Evolutionary conservation across 2,797 vertebrate species (phyloP), one percentile per base, ranked within the genome.

Genomic region (Steatocranus sp.): DNA sequence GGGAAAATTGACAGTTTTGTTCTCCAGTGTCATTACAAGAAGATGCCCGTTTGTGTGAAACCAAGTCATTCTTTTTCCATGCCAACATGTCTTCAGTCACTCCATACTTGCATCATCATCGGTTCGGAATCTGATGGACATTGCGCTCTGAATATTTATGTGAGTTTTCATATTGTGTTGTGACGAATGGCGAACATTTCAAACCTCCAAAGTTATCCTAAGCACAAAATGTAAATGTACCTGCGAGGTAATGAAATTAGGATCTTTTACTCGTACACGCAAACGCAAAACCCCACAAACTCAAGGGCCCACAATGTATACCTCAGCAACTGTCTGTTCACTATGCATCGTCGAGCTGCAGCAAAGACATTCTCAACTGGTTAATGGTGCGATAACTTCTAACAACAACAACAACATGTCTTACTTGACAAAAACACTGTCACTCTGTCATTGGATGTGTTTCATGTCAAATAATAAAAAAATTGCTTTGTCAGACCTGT

Each of bases 301-400:
- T 94, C 94, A 94, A 94, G 93, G 94, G 93, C 93, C 93, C 88
- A 90, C 93, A 87, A 90, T 94, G 88, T 93, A 94, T 96, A 96
- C 95, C 94, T 96, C 94, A 95, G 91, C 89, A 66, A 93, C 91
- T 88, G 90, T 94, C 86, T 94, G 93, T 91, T 92, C 94, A 95
- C 94, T 95, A 95, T 95, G 95, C 95, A 96, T 95, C 88, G 87
- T 91, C 86, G 70, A 95, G 91, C 93, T 94, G 91, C 93, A 94
- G 89, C 88, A 89, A 81, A 93, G 91, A 91, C 89, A 83, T 91
- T 91, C 89, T 93, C 86, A 91, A 90, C 87, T 84, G 78, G 87
- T 92, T 86, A 92, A 91, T 90, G 93, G 94, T 95, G 94, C 92
- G 88, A 92, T 87, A 93, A 92, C 92, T 85, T 93, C 90, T 89